Conservation (phyloP, 2,797 vertebrate species). For the Cryptoprocta ferox region DNA sequence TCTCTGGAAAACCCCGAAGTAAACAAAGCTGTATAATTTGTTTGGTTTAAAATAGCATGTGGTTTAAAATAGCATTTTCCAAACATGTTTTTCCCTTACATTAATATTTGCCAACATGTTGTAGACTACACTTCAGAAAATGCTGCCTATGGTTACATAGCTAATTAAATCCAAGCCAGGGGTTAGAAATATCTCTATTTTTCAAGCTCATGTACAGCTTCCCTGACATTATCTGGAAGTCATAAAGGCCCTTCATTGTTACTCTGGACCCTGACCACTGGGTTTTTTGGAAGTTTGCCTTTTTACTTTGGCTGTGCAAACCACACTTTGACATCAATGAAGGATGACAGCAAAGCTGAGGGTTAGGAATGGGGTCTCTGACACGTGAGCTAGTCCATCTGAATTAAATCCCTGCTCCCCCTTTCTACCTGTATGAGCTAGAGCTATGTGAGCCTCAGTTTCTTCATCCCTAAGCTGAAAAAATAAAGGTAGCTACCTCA, state of each 20-base stretch:
- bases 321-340: conserved; percentile 1
- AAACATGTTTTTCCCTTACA: neutral
- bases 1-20: conserved; percentile 50
- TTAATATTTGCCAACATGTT: conserved; percentile 58
- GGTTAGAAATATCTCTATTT: conserved; percentile 8
- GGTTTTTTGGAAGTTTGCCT: conserved; percentile 25
- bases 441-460: neutral
- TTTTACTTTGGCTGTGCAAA: conserved; percentile 47
- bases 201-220: neutral
- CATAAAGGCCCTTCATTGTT: conserved; percentile 17
- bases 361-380: neutral
- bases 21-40: conserved; percentile 47
- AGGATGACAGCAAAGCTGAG: neutral
- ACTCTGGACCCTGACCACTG: neutral
- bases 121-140: conserved; percentile 4
- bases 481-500: neutral
- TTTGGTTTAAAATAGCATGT: conserved; percentile 66
- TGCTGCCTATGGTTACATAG: neutral
- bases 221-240: neutral
- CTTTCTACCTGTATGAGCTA: neutral
- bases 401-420: neutral
- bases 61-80: conserved; percentile 63
- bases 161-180: neutral
- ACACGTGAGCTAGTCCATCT: neutral
- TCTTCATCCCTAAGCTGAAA: neutral